Evolutionary conservation across 2,797 vertebrate genomes (phyloP), one percentile per base, ranked within the genome.

Genomic region (Coregonus sp.): DNA sequence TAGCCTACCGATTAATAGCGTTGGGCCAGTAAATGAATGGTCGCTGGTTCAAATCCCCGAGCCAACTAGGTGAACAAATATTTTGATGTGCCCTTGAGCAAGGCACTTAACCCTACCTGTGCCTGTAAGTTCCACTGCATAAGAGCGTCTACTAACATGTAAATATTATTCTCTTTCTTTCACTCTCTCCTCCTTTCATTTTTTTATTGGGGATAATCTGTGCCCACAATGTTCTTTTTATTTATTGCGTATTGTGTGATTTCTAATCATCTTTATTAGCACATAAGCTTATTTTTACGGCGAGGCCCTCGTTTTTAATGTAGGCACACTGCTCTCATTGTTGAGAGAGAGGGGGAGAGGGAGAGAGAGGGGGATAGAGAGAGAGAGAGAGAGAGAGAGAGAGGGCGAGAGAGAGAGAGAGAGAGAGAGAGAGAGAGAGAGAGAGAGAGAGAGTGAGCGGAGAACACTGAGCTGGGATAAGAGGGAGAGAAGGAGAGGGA

Each of bases 181-280:
- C 37, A 72, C 9, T 20, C 76, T 76, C 78, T 75, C 52, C 76
- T 88, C 80, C 81, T 90, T 77, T 85, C 86, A 85, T 33, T 52
- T 82, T 91, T 94, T 94, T 94, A 94, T 92, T 91, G 90, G 90
- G 89, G 89, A 93, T 92, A 89, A 93, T 90, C 91, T 92, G 91
- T 75, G 83, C 86, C 89, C 67, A 81, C 90, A 92, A 91, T 88
- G 88, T 82, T 89, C 84, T 87, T 87, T 91, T 92, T 89, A 92
- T 86, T 87, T 86, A 89, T 88, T 61, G 59, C 9, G 20, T 25
- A 87, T 91, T 88, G 85, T 90, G 89, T 84, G 78, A 91, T 91
- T 91, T 92, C 86, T 91, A 91, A 94, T 92, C 85, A 91, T 88
- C 88, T 93, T 93, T 91, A 94, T 92, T 92, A 91, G 89, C 87